Evolutionary conservation across 2,113 vertebrate species (phyloP).

Genomic region (Nyctibius bracteatus): DNA sequence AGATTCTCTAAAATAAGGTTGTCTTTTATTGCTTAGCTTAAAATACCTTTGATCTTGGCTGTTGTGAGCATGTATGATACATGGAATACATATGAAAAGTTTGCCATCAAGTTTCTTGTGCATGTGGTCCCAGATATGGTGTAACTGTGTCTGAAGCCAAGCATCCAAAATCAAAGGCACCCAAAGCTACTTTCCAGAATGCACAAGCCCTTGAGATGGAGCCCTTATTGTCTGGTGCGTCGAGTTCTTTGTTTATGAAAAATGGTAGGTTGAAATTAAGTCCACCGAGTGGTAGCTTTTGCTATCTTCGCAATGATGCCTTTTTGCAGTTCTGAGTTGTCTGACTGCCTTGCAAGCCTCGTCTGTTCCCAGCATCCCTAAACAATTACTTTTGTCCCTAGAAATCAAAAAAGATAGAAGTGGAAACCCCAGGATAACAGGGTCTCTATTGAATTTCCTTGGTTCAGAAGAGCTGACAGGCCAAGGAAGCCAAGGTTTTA

Average conservation of each 20-base stretch:
- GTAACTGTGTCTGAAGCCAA: slow-evolving; percentile 1
- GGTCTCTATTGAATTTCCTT: slow-evolving; percentile 53
- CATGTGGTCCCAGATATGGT: background rate
- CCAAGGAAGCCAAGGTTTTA: slow-evolving; percentile 48
- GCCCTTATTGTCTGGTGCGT: background rate
- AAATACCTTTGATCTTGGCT: background rate
- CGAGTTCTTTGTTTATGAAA: background rate
- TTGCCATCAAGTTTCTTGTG: background rate
- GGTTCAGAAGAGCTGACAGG: slow-evolving; percentile 20
- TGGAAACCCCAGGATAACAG: slow-evolving; percentile 36
- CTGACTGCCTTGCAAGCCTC: slow-evolving; percentile 27
- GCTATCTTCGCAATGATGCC: slow-evolving; percentile 10
- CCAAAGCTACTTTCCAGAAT: background rate
- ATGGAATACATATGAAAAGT: background rate
- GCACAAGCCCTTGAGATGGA: background rate
- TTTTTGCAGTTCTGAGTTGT: slow-evolving; percentile 30
- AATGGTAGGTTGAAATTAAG: slow-evolving; percentile 5
- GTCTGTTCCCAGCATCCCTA: slow-evolving; percentile 16
- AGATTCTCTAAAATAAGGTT: background rate
- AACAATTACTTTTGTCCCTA: slow-evolving; percentile 43
- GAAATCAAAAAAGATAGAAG: slow-evolving; percentile 47
- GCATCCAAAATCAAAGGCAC: background rate
- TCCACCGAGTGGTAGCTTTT: slow-evolving; percentile 5
- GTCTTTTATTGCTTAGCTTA: background rate
- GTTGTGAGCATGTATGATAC: background rate